These are phyloP conservation scores for Embiotoca jacksoni DNA, from an alignment of 2,113 vertebrate species.

Conservation along the genomic window DNA sequence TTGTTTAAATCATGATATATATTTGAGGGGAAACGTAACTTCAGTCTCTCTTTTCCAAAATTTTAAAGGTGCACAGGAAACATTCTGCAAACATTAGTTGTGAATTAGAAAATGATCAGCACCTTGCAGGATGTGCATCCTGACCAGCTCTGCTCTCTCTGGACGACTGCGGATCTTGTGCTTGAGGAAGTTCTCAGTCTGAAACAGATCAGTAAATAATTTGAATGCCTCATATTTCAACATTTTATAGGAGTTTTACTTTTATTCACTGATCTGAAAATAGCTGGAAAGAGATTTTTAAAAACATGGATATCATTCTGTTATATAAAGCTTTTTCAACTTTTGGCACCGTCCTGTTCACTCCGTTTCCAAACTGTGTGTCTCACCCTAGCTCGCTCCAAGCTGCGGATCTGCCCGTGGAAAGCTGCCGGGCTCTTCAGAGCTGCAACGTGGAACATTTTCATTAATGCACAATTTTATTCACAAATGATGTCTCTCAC, in stretches of 20 bases:
- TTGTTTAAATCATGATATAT: background rate
- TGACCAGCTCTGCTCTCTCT: slow-evolving; percentile 95
- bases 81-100: background rate
- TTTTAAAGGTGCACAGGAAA: slow-evolving; percentile 4
- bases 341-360: background rate
- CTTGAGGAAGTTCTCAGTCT: slow-evolving; percentile 99
- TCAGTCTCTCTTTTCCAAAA: background rate
- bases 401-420: slow-evolving; percentile 98
- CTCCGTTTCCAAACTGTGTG: background rate
- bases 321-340: background rate
- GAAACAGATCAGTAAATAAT: slow-evolving; percentile 6
- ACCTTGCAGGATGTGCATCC: slow-evolving; percentile 99
- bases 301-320: background rate
- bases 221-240: background rate
- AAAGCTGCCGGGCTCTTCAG: slow-evolving; percentile 98
- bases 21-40: background rate
- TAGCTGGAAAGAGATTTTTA: background rate
- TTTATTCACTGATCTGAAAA: too few relatives aligned
- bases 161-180: slow-evolving; percentile 98
- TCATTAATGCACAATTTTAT: slow-evolving; percentile 7
- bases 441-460: slow-evolving; percentile 84
- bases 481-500: background rate
- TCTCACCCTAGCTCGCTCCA: slow-evolving; percentile 97
- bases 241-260: background rate
- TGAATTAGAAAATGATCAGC: background rate